A percentile compares a stretch with the other conserved stretches of the same genome.
Evolutionary conservation across 2,888 invertebrate genomes (phyloP).

Genomic region (Tipula vernalis): DNA sequence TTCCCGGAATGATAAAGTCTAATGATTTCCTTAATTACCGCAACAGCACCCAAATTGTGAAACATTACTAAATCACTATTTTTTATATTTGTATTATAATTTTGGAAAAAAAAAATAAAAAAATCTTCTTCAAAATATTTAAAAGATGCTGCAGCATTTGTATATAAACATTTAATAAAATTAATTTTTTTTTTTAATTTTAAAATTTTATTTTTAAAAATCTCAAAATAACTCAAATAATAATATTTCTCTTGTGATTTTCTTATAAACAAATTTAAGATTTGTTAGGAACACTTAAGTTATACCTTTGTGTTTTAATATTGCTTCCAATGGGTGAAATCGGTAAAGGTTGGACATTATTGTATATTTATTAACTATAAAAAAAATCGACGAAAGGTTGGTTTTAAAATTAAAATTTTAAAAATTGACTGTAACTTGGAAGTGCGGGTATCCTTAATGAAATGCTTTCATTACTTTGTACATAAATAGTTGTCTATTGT

Average conservation of each 20-base stretch:
- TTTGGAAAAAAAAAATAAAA: not conserved
- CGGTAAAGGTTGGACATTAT: no score
- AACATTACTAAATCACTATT: not conserved
- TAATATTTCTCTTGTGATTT: not conserved
- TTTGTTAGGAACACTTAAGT: not conserved
- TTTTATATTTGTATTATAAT: not conserved
- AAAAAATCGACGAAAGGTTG: no score
- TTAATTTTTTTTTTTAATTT: not conserved
- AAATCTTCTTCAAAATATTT: not conserved
- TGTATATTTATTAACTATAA: no score
- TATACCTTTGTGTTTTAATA: not conserved
- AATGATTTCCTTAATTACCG: not conserved
- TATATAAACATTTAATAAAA: conserved; percentile 4
- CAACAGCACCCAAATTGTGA: not conserved
- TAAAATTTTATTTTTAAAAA: not conserved
- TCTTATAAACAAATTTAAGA: not conserved
- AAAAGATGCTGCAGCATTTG: not conserved
- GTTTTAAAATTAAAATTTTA: no score
- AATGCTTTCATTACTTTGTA: no score
- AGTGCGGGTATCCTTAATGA: no score
- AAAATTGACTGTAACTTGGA: no score
- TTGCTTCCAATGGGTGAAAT: no score
- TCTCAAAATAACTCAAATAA: conserved; percentile 4
- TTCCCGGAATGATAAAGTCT: conserved; percentile 4
- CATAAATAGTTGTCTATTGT: no score